A percentile compares a stretch with the other conserved stretches of the same genome.
Conservation (phyloP, 2,888 invertebrate species). For the Electrophaes corylata region DNA sequence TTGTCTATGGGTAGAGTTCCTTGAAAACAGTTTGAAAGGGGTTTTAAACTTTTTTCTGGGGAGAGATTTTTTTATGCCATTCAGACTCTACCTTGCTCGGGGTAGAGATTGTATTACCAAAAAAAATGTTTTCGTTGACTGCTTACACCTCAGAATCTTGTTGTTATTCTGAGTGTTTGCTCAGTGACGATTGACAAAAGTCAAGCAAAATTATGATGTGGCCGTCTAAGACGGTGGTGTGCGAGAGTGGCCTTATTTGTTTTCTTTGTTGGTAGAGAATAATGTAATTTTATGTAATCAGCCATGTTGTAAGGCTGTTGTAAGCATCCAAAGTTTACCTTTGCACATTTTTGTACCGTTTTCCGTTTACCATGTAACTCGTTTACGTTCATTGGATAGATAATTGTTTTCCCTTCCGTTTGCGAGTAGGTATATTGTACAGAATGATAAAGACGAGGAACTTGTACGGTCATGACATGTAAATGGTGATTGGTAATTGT, state of each 20-base stretch:
- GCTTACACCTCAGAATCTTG: too few relatives aligned
- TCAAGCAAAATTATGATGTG: constrained; percentile 9
- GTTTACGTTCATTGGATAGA: background rate
- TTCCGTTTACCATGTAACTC: constrained; percentile 5
- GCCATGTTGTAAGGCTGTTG: background rate
- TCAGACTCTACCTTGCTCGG: background rate
- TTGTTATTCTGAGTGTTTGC: background rate
- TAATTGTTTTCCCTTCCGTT: background rate
- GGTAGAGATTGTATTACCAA: background rate
- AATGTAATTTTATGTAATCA: background rate
- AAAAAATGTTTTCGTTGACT: too few relatives aligned
- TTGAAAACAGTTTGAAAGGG: constrained; percentile 15
- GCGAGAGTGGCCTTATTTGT: constrained; percentile 19
- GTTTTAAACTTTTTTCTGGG: constrained; percentile 7
- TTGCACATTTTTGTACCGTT: constrained; percentile 21
- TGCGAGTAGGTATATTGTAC: too few relatives aligned
- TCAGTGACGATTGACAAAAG: constrained; percentile 8
- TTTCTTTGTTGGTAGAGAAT: background rate
- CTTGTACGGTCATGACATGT: too few relatives aligned
- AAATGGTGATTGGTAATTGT: too few relatives aligned
- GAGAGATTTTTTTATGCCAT: background rate
- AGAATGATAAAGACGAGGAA: too few relatives aligned
- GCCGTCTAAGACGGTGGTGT: background rate
- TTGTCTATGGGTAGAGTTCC: background rate
- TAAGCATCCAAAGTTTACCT: constrained; percentile 20